Evolutionary conservation across 2,113 vertebrate species (phyloP).

Genomic region (Todiramphus chloris): DNA sequence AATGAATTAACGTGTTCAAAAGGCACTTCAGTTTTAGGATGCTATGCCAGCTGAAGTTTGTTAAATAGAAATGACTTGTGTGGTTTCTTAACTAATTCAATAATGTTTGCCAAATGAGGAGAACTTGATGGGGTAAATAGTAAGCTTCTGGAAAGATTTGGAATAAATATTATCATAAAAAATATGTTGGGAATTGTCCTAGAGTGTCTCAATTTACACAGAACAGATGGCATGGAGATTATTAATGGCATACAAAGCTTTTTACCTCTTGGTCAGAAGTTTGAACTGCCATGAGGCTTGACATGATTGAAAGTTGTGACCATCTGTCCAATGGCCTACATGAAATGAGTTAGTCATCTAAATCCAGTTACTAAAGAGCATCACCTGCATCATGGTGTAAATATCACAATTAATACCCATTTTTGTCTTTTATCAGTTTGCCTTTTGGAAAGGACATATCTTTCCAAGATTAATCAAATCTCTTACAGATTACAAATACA

Average conservation of each 20-base stretch:
- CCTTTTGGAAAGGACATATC: not conserved
- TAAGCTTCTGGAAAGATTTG: slow-evolving; percentile 26
- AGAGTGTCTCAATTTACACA: slow-evolving; percentile 13
- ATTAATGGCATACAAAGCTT: slow-evolving; percentile 47
- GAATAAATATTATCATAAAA: slow-evolving; percentile 41
- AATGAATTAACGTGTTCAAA: not conserved
- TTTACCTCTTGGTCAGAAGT: slow-evolving; percentile 50
- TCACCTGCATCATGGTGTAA: slow-evolving; percentile 18
- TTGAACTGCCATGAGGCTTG: slow-evolving; percentile 33
- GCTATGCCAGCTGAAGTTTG: not conserved
- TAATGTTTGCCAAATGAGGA: not conserved
- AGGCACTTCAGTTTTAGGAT: not conserved
- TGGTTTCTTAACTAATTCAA: not conserved
- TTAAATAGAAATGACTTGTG: not conserved
- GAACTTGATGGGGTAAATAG: not conserved
- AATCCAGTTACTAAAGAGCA: slow-evolving; percentile 33
- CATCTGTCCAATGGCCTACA: slow-evolving; percentile 50
- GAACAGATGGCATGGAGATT: slow-evolving; percentile 45
- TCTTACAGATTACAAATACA: not conserved
- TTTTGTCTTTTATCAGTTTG: not conserved
- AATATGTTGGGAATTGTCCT: slow-evolving; percentile 45
- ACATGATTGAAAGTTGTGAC: slow-evolving; percentile 49
- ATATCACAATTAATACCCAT: not conserved
- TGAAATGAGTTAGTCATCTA: slow-evolving; percentile 13
- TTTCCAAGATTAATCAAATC: not conserved